These are phyloP conservation scores for Eupsittula cactorum DNA, from an alignment of 2,113 vertebrate species.

Conservation along the genomic window DNA sequence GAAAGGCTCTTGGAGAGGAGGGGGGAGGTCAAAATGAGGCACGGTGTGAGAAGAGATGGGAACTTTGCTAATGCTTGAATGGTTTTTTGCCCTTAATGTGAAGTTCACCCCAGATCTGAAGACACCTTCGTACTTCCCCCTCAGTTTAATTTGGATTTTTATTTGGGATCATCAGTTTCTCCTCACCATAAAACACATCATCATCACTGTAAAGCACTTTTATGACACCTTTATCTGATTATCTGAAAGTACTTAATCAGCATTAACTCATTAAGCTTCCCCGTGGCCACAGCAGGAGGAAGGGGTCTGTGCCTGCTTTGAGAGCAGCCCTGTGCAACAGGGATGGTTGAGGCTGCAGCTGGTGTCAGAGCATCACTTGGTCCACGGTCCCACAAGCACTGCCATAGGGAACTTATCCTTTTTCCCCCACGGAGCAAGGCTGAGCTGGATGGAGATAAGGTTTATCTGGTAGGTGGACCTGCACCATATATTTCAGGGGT, in stretches of 20 bases:
- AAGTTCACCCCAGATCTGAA: conserved; percentile 6
- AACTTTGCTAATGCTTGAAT: not conserved
- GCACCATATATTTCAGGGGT: not conserved
- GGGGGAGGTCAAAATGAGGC: not conserved
- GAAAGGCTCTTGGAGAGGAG: conserved; percentile 23
- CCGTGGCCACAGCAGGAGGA: not conserved
- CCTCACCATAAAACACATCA: conserved; percentile 59
- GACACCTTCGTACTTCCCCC: conserved; percentile 2
- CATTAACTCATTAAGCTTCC: conserved; percentile 63
- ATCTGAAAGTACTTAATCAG: conserved; percentile 61
- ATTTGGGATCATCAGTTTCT: conserved; percentile 66
- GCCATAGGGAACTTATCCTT: not conserved
- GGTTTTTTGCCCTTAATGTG: conserved; percentile 7
- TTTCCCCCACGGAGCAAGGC: rapidly evolving
- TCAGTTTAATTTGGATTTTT: conserved; percentile 19
- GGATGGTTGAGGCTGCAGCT: not conserved
- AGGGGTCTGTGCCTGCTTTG: rapidly evolving
- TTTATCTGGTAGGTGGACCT: not conserved
- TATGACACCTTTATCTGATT: conserved; percentile 65
- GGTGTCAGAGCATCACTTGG: not conserved
- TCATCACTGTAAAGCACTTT: conserved; percentile 48
- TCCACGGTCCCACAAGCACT: not conserved
- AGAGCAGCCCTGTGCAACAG: not conserved
- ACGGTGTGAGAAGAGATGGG: not conserved
- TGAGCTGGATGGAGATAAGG: rapidly evolving